Conservation (phyloP, 2,888 invertebrate genomes). For the Drosophila mulleri region DNA sequence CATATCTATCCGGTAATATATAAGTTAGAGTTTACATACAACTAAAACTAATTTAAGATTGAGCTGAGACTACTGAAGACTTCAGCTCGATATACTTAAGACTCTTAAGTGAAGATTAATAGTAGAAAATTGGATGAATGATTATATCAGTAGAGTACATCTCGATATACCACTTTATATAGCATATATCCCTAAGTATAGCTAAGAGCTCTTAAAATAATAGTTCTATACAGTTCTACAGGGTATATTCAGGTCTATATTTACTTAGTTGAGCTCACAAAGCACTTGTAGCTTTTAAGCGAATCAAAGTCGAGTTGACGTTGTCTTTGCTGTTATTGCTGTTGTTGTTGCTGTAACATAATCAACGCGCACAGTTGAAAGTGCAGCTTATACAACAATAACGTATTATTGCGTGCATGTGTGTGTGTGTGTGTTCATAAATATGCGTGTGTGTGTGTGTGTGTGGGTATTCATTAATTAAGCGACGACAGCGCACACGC, state of each 20-base stretch:
- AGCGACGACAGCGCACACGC: constrained; percentile 39
- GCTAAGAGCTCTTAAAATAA: neutral
- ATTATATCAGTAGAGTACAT: neutral
- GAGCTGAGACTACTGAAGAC: too few relatives aligned
- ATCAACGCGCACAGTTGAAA: constrained; percentile 60
- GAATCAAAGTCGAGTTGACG: constrained; percentile 59
- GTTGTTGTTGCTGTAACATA: constrained; percentile 57
- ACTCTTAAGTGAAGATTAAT: neutral
- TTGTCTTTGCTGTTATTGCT: constrained; percentile 11
- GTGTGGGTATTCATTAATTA: constrained; percentile 63
- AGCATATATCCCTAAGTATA: neutral
- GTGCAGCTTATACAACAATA: constrained; percentile 52
- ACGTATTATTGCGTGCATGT: constrained; percentile 7
- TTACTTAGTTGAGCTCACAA: neutral
- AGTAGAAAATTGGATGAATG: neutral
- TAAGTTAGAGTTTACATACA: too few relatives aligned
- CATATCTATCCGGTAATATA: too few relatives aligned
- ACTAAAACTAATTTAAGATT: too few relatives aligned
- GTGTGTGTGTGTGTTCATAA: constrained; percentile 13
- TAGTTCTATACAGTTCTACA: neutral
- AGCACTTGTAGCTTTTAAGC: constrained; percentile 28
- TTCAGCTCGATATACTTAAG: too few relatives aligned
- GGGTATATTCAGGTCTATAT: constrained; percentile 20
- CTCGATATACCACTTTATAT: neutral
- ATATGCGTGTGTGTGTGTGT: constrained; percentile 8